phyloP scores from a whole-genome alignment of 2,797 vertebrate species.

The Mionectes olivaceus region DNA sequence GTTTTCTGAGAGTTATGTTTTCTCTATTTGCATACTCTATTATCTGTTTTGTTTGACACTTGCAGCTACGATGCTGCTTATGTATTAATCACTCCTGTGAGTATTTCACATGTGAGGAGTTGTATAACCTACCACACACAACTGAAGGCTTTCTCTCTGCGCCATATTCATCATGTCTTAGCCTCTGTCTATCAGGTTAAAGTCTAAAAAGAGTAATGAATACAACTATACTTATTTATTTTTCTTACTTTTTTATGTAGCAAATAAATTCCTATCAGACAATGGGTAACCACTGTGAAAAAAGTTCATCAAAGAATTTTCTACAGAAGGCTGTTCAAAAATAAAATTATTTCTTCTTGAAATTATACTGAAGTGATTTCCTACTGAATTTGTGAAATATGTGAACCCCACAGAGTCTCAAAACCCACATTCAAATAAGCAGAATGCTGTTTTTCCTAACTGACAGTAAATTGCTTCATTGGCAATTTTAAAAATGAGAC shows the following conservation, averaged over 20 bases:
- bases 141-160: neutral
- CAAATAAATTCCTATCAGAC: neutral
- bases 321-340: neutral
- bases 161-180: neutral
- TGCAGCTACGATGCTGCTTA: slow-evolving; percentile 54
- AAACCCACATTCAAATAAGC: neutral
- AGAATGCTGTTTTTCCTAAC: neutral
- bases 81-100: slow-evolving; percentile 58
- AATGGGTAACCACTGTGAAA: neutral
- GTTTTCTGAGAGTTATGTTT: slow-evolving; percentile 61
- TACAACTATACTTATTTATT: neutral
- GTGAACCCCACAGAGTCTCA: neutral
- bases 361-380: neutral
- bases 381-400: neutral
- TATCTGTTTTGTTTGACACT: slow-evolving; percentile 72
- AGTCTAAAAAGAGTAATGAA: neutral
- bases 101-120: slow-evolving; percentile 14
- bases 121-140: slow-evolving; percentile 20
- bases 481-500: neutral
- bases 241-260: neutral
- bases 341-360: neutral
- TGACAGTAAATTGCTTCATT: neutral
- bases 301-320: neutral
- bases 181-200: neutral
- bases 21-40: slow-evolving; percentile 69